Evolutionary conservation across 2,797 vertebrate species (phyloP).

Genomic region (Pteropus rufus): DNA sequence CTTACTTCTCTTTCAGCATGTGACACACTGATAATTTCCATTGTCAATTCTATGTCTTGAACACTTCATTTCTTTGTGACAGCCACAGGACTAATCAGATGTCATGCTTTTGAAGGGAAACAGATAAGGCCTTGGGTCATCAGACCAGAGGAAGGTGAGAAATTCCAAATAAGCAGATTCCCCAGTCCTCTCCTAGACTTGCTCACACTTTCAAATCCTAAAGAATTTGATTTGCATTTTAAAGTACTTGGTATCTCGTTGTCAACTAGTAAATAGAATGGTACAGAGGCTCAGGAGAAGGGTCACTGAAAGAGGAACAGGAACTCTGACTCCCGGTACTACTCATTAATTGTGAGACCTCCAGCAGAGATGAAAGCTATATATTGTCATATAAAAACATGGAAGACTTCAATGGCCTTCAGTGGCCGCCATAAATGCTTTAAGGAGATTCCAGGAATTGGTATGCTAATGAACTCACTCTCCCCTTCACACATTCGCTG

Average conservation of each 20-base stretch:
- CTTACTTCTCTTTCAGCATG: not conserved
- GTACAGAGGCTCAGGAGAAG: not conserved
- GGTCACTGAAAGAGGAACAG: not conserved
- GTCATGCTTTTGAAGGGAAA: not conserved
- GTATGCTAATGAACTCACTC: not conserved
- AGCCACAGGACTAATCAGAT: not conserved
- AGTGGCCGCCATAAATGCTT: not conserved
- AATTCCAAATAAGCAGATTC: not conserved
- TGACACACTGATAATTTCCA: not conserved
- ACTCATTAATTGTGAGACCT: not conserved
- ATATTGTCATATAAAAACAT: not conserved
- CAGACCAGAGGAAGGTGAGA: not conserved
- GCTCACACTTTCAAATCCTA: not conserved
- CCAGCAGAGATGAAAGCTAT: not conserved
- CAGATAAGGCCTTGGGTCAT: not conserved
- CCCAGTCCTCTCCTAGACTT: not conserved
- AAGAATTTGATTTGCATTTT: not conserved
- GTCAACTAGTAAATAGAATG: not conserved
- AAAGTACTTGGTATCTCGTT: not conserved
- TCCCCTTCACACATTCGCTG: not conserved
- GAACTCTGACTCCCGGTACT: not conserved
- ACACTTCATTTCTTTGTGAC: not conserved
- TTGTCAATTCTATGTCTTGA: not conserved
- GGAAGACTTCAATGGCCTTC: not conserved
- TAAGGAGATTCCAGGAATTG: not conserved